These are phyloP conservation scores for Chrysopa pallens DNA, from an alignment of 1,140 invertebrate species.

Conservation along the genomic window DNA sequence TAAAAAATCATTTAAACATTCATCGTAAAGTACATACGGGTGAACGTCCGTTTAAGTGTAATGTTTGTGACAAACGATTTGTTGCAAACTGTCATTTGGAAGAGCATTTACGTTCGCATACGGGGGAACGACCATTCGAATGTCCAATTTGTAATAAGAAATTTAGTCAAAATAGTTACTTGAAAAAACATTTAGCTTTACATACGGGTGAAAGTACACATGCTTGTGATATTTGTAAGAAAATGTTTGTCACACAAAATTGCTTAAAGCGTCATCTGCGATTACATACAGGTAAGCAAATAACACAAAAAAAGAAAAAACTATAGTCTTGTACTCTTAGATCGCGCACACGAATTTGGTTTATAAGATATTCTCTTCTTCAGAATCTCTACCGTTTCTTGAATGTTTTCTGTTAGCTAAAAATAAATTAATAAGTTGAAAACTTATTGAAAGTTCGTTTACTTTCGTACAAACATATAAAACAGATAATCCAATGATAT, in stretches of 20 bases:
- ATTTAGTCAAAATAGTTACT: conserved; percentile 9
- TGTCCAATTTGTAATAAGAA: conserved; percentile 10
- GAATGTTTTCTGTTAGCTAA: too few relatives aligned
- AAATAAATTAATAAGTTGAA: too few relatives aligned
- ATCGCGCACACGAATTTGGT: too few relatives aligned
- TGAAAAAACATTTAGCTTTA: conserved; percentile 7
- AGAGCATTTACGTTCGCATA: conserved; percentile 26
- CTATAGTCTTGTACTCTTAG: too few relatives aligned
- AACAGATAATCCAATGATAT: too few relatives aligned
- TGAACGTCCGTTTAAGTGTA: conserved; percentile 10
- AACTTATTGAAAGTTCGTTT: too few relatives aligned
- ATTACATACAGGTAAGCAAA: background rate
- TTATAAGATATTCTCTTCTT: too few relatives aligned
- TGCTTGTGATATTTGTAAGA: conserved; percentile 13
- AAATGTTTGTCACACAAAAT: background rate
- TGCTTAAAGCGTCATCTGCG: background rate
- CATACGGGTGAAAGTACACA: conserved; percentile 16
- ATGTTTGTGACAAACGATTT: conserved; percentile 11
- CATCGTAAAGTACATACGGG: background rate
- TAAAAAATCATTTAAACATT: background rate
- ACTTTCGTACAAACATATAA: too few relatives aligned
- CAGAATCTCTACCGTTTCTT: too few relatives aligned
- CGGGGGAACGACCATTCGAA: conserved; percentile 15
- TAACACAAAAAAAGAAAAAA: too few relatives aligned
- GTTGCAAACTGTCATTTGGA: conserved; percentile 10